A percentile compares a stretch with the other conserved stretches of the same genome.
Evolutionary conservation across 2,797 vertebrate genomes (phyloP).

Genomic region (Fratercula arctica): DNA sequence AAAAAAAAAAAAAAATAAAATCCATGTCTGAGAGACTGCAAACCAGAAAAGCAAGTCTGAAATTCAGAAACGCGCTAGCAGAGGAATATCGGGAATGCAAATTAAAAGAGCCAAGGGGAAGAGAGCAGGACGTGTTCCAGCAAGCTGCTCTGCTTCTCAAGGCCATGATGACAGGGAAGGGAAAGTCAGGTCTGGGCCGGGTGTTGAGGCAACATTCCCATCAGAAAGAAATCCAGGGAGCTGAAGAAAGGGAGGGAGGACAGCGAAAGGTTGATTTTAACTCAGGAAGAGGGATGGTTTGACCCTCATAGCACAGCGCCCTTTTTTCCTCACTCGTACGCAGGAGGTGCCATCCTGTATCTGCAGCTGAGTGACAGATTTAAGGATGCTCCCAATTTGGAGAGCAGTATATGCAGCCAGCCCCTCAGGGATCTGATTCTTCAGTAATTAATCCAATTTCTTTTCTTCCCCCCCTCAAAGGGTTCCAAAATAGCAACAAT

Average conservation of each 20-base stretch:
- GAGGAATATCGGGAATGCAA: background rate
- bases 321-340: background rate
- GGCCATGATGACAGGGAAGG: background rate
- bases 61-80: background rate
- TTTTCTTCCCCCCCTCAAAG: background rate
- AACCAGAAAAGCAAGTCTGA: background rate
- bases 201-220: background rate
- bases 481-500: background rate
- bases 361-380: background rate
- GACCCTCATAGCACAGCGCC: background rate
- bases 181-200: background rate
- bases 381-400: background rate
- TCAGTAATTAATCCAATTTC: background rate
- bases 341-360: background rate
- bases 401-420: background rate
- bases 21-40: background rate
- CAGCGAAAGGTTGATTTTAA: background rate
- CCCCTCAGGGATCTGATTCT: background rate
- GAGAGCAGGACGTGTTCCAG: background rate
- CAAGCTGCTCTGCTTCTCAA: background rate
- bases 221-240: background rate
- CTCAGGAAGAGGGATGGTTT: too few relatives aligned
- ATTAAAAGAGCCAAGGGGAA: background rate
- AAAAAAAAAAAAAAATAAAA: background rate
- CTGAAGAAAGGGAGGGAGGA: background rate